These are phyloP conservation scores for Bufo bufo DNA, from an alignment of 2,113 vertebrate genomes.

Conservation along the genomic window DNA sequence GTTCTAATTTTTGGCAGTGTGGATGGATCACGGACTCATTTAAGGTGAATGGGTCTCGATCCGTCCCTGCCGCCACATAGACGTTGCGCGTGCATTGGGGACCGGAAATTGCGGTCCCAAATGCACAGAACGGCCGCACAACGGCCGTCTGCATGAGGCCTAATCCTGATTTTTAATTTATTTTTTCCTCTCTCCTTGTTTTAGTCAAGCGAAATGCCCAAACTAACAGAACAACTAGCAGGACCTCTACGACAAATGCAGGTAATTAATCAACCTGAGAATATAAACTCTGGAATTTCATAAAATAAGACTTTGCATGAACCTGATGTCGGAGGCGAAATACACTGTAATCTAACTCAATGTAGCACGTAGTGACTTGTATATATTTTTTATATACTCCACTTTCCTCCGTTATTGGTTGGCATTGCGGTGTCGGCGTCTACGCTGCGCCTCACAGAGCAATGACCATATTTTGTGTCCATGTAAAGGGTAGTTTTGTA, in stretches of 20 bases:
- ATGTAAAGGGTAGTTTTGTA: not conserved
- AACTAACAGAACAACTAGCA: constrained; percentile 92
- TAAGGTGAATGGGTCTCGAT: no score
- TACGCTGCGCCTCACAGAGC: not conserved
- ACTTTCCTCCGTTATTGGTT: no score
- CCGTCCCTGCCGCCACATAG: no score
- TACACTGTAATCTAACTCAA: no score
- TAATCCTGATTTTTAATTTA: not conserved
- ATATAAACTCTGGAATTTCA: not conserved
- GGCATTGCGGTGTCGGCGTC: not conserved
- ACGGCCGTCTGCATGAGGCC: no score
- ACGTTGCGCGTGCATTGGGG: no score
- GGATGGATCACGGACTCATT: no score
- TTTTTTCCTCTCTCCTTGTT: constrained; percentile 57
- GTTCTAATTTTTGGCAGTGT: no score
- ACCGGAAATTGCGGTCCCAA: no score
- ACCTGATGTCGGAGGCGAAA: no score
- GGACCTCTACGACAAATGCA: constrained; percentile 97
- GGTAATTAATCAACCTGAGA: constrained; percentile 69
- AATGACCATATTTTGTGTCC: not conserved
- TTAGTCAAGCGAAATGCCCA: constrained; percentile 96
- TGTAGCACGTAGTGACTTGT: not conserved
- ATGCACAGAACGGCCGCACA: no score
- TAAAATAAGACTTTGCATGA: not conserved
- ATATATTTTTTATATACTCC: no score